phyloP scores from a whole-genome alignment of 1,140 invertebrate species.

The Drosophila sproati region DNA sequence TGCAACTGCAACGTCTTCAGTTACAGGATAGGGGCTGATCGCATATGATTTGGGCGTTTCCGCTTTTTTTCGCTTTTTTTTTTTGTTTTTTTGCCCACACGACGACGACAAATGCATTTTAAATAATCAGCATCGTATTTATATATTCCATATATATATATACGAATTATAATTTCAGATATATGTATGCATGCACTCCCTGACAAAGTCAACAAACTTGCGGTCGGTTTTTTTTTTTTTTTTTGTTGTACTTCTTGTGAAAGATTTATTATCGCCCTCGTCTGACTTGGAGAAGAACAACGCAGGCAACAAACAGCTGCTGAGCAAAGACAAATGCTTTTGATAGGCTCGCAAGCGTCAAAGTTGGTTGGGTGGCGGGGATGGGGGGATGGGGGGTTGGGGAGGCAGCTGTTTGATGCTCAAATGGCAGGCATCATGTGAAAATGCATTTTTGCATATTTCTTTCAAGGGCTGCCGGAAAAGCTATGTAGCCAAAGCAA shows the following conservation, averaged over 20 bases:
- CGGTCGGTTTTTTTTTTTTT: background rate
- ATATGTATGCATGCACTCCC: slow-evolving; percentile 9
- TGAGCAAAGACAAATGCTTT: slow-evolving; percentile 39
- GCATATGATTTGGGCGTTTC: slow-evolving; percentile 39
- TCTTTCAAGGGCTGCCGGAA: slow-evolving; percentile 52
- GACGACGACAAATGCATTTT: slow-evolving; percentile 64
- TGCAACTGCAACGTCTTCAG: slow-evolving; percentile 30
- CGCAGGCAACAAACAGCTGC: slow-evolving; percentile 30
- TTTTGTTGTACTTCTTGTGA: slow-evolving; percentile 4
- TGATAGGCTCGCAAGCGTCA: background rate
- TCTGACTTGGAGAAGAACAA: slow-evolving; percentile 20
- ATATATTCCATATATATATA: slow-evolving; percentile 32
- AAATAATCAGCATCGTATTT: slow-evolving; percentile 31
- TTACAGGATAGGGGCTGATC: slow-evolving; percentile 71
- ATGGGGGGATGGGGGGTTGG: background rate
- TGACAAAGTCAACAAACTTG: slow-evolving; percentile 41
- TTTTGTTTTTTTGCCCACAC: background rate
- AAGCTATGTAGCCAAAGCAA: slow-evolving; percentile 8
- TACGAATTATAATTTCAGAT: slow-evolving; percentile 36
- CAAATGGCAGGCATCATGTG: slow-evolving; percentile 43
- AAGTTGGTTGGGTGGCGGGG: background rate
- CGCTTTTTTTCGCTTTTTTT: slow-evolving; percentile 22
- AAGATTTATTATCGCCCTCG: slow-evolving; percentile 50
- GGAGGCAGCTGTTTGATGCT: slow-evolving; percentile 4
- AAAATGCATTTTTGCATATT: slow-evolving; percentile 60